Percentiles rank a stretch among this genome's conserved stretches.
phyloP scores from a whole-genome alignment of 1,140 invertebrate genomes.

The Galleria mellonella region DNA sequence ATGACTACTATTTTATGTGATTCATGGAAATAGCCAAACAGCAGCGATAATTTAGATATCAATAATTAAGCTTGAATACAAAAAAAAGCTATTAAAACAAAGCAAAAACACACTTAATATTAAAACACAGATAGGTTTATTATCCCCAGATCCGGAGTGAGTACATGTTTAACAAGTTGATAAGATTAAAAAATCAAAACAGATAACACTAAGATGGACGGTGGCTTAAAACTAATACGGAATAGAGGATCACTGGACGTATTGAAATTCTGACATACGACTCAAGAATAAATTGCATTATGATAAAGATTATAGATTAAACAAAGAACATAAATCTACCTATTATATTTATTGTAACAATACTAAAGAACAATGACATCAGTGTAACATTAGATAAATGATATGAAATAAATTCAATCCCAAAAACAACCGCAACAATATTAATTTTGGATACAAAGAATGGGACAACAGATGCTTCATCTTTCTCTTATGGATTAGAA shows the following conservation, averaged over 20 bases:
- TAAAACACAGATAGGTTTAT: neutral
- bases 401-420: no score
- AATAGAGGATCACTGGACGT: neutral
- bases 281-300: no score
- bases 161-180: neutral
- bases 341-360: no score
- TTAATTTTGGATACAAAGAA: no score
- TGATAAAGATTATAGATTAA: no score
- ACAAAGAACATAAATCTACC: no score
- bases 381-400: no score
- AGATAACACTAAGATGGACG: neutral
- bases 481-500: constrained; percentile 16
- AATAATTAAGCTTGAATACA: neutral
- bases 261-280: neutral
- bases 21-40: neutral
- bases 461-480: neutral
- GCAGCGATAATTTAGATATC: constrained; percentile 7
- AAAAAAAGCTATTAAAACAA: neutral
- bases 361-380: no score
- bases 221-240: neutral
- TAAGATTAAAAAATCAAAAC: constrained; percentile 1
- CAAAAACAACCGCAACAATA: no score
- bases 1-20: constrained; percentile 10
- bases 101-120: neutral
- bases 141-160: no score